Percentiles rank a stretch among this genome's conserved stretches.
Evolutionary conservation across 2,113 vertebrate species (phyloP).

Genomic region (Rhodinocichla rosea): DNA sequence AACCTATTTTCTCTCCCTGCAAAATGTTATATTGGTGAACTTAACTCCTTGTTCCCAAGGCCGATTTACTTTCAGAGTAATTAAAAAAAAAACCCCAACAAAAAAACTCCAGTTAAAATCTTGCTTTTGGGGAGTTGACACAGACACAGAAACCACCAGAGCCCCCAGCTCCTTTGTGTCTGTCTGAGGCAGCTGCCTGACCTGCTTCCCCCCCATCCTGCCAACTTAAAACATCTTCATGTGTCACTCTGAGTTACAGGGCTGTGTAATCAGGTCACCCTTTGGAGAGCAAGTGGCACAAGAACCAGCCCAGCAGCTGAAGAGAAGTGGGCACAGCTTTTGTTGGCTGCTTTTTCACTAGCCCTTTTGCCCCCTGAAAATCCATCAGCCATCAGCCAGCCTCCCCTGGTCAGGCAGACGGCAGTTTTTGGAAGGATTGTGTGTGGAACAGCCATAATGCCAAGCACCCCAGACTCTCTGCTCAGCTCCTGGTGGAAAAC

Average conservation of each 20-base stretch:
- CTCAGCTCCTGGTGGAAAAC: not conserved
- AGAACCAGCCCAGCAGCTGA: not conserved
- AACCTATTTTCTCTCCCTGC: not conserved
- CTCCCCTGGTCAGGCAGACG: not conserved
- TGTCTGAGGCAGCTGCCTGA: not conserved
- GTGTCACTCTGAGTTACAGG: not conserved
- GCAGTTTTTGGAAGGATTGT: not conserved
- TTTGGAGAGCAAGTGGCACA: not conserved
- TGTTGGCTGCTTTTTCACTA: rapidly evolving
- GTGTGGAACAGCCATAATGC: not conserved
- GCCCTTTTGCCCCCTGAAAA: not conserved
- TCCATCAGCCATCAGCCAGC: not conserved
- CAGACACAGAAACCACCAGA: not conserved
- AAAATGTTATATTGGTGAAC: not conserved
- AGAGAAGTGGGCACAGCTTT: not conserved
- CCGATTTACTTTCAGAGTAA: not conserved
- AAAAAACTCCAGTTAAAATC: not conserved
- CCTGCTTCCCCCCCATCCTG: not conserved
- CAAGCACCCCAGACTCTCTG: not conserved
- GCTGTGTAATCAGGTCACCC: not conserved
- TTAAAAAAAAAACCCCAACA: not conserved
- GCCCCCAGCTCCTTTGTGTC: not conserved
- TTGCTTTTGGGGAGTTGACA: not conserved
- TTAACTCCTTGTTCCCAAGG: not conserved
- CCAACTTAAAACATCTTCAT: not conserved